Percentiles rank a stretch among this genome's conserved stretches.
phyloP scores from a whole-genome alignment of 2,888 invertebrate species.

The Teleogryllus oceanicus region DNA sequence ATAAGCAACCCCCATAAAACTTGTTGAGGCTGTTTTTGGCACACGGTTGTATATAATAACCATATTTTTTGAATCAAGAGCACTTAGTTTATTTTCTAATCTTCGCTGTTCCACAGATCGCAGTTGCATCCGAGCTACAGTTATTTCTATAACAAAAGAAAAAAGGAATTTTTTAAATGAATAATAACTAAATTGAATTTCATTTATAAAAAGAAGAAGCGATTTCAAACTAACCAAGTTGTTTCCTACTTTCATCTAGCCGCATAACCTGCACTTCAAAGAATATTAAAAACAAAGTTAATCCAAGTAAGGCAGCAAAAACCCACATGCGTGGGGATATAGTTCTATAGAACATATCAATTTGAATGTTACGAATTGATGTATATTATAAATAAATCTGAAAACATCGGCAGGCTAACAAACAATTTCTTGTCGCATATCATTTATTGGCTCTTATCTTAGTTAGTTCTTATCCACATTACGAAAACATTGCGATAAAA shows the following conservation, averaged over 20 bases:
- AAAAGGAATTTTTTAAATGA: not conserved
- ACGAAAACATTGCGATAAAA: too few relatives aligned
- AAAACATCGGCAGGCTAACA: too few relatives aligned
- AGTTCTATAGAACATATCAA: constrained; percentile 26
- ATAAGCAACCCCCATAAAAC: constrained; percentile 88
- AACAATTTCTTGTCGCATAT: too few relatives aligned
- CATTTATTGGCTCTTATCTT: too few relatives aligned
- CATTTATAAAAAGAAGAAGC: constrained; percentile 21
- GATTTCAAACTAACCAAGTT: constrained; percentile 44
- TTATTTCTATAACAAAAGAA: constrained; percentile 29
- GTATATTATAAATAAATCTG: too few relatives aligned
- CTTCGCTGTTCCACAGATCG: constrained; percentile 31
- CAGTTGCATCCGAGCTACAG: constrained; percentile 35
- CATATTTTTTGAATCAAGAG: constrained; percentile 52
- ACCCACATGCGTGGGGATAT: constrained; percentile 37
- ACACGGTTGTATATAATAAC: constrained; percentile 93
- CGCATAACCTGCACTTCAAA: constrained; percentile 46
- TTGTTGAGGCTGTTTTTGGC: constrained; percentile 95
- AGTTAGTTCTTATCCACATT: too few relatives aligned
- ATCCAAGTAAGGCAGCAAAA: constrained; percentile 42
- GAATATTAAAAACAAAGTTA: constrained; percentile 45
- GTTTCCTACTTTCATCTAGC: constrained; percentile 46
- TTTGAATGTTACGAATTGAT: not conserved
- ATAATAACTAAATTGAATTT: constrained; percentile 18
- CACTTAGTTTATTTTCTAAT: not conserved